phyloP scores from a whole-genome alignment of 1,140 invertebrate species.

The Streblospio benedicti region DNA sequence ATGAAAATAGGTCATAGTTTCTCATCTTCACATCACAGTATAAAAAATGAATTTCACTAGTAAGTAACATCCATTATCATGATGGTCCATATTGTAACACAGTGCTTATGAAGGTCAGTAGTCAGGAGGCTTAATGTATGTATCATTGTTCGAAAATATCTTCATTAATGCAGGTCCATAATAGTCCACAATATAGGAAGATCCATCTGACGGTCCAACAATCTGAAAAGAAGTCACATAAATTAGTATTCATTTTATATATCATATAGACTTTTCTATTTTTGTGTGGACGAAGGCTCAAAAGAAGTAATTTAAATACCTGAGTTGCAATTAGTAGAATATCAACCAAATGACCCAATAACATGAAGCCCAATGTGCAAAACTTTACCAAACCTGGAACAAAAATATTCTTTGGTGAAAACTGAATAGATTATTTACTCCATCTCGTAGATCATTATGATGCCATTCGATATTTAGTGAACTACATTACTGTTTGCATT shows the following conservation, averaged over 20 bases:
- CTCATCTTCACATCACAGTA: too few relatives aligned
- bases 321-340: constrained; percentile 90
- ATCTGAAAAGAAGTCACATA: constrained; percentile 47
- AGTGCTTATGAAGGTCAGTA: too few relatives aligned
- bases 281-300: background rate
- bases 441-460: background rate
- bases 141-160: constrained; percentile 73
- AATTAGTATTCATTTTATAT: background rate
- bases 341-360: constrained; percentile 87
- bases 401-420: background rate
- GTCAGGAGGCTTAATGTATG: constrained; percentile 65
- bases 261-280: constrained; percentile 5
- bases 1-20: too few relatives aligned
- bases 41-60: too few relatives aligned
- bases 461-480: background rate
- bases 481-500: background rate
- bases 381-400: constrained; percentile 74
- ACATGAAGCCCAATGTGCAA: constrained; percentile 91
- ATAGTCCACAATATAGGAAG: constrained; percentile 88
- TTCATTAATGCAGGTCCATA: constrained; percentile 73
- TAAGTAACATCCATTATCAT: too few relatives aligned
- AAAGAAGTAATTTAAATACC: constrained; percentile 28
- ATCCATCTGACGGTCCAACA: constrained; percentile 89
- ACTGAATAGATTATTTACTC: background rate
- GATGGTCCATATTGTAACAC: too few relatives aligned